Base-by-base conservation (phyloP, 1,140 invertebrate species). In the Melitaea cinxia region DNA sequence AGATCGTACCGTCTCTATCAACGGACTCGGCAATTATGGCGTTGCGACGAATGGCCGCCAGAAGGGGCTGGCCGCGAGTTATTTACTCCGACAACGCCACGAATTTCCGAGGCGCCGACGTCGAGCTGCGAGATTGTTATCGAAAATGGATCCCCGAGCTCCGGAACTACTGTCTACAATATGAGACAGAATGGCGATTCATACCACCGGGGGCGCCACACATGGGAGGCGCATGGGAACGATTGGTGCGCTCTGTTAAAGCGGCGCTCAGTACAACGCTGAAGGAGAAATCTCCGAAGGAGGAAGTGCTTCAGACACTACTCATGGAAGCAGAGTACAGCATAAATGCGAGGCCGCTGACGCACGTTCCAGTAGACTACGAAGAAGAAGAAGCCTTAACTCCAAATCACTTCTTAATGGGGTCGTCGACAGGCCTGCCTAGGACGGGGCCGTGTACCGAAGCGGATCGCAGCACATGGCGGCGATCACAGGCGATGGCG, bases 141-240 rank as follows among this genome's bases (percentile, higher is more conserved):
- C n/a, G n/a, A n/a, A n/a, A n/a, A n/a, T n/a, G n/a, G n/a, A n/a
- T n/a, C n/a, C n/a, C n/a, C n/a, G n/a, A n/a, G n/a, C n/a, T n/a
- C n/a, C n/a, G n/a, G n/a, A n/a, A n/a, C n/a, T n/a, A n/a, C n/a
- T n/a, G n/a, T n/a, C n/a, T n/a, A n/a, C n/a, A n/a, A n/a, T 12
- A 42, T 2, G 58, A 15, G 1, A 73, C 73, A 2, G 28, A 64
- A 4, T 91, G 84, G 83, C 62, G 77, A 2, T 91, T 83, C 61
- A 89, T 80, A 7, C 81, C 86, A 2, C 87, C 86, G 7, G 39
- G 58, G n/a, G 74, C 77, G 0, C 81, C 85, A 0, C 78, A 89
- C 53, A 83, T 88, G 71, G 86, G 85, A 4, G 86, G 86, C 1
- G 73, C 75, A 0, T 91, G 89, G 87, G 87, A 91, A 49, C 60